Conservation (phyloP, 2,888 invertebrate species). For the Scaptomyza parva region DNA sequence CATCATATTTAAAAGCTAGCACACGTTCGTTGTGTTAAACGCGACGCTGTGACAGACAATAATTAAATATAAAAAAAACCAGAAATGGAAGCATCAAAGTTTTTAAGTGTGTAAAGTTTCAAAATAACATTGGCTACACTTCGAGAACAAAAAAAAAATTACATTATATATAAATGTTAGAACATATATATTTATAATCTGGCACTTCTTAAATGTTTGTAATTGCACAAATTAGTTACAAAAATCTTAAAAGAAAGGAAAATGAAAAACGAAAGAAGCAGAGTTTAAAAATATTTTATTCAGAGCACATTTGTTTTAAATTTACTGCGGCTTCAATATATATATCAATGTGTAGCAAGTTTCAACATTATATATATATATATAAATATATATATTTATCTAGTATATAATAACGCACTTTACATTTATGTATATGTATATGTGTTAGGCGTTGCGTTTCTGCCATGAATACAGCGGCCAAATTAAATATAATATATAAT, state of each 20-base stretch:
- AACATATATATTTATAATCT: slow-evolving; percentile 51
- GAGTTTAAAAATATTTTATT: slow-evolving; percentile 56
- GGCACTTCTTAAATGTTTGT: slow-evolving; percentile 59
- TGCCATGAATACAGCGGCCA: slow-evolving; percentile 74
- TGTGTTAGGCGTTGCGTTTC: slow-evolving; percentile 78
- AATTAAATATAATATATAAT: slow-evolving; percentile 12
- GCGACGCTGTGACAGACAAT: slow-evolving; percentile 85
- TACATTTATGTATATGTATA: slow-evolving; percentile 79
- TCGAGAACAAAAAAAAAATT: slow-evolving; percentile 1
- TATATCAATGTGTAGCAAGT: slow-evolving; percentile 79
- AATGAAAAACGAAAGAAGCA: slow-evolving; percentile 28
- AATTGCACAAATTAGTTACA: slow-evolving; percentile 59
- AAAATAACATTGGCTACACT: slow-evolving; percentile 46
- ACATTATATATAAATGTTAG: slow-evolving; percentile 47
- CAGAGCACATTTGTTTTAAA: slow-evolving; percentile 77
- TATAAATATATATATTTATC: slow-evolving; percentile 11
- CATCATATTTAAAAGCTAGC: slow-evolving; percentile 62
- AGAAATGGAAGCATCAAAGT: slow-evolving; percentile 28
- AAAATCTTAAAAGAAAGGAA: too few relatives aligned
- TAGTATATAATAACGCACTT: slow-evolving; percentile 57
- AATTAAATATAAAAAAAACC: slow-evolving; percentile 67
- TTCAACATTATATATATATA: slow-evolving; percentile 45
- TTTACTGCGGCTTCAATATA: slow-evolving; percentile 72
- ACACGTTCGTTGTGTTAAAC: slow-evolving; percentile 76
- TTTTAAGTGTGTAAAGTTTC: slow-evolving; percentile 48